A percentile compares a stretch with the other conserved stretches of the same genome.
phyloP scores from a whole-genome alignment of 2,888 invertebrate species.

The Linnaemya vulpina region DNA sequence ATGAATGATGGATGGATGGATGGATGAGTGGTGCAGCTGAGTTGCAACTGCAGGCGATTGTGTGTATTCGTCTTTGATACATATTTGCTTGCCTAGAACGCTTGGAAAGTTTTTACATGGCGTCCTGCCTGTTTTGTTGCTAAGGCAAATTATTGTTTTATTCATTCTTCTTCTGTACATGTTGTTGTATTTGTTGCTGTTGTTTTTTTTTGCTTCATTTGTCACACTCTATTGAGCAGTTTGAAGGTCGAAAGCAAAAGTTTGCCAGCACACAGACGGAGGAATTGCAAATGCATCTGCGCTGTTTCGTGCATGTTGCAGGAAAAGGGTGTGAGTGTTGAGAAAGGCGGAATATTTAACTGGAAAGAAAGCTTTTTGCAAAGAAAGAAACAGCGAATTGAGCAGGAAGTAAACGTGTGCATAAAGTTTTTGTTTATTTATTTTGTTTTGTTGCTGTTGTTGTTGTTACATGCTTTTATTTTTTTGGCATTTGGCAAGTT shows the following conservation, averaged over 20 bases:
- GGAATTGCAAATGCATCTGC: constrained; percentile 67
- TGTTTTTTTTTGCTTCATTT: neutral
- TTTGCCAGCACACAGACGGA: constrained; percentile 26
- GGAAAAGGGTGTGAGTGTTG: constrained; percentile 27
- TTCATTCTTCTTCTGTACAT: neutral
- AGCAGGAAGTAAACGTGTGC: constrained; percentile 26
- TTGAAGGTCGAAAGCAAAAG: constrained; percentile 31
- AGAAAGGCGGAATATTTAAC: constrained; percentile 17
- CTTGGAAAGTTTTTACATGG: constrained; percentile 45
- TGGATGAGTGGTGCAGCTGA: constrained; percentile 13
- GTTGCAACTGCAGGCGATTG: constrained; percentile 7
- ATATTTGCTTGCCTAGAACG: constrained; percentile 23
- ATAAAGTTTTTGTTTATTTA: neutral
- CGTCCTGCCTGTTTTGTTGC: constrained; percentile 64
- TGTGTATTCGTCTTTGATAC: constrained; percentile 22
- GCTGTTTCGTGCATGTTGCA: constrained; percentile 21
- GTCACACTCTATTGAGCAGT: constrained; percentile 21
- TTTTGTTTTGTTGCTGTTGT: neutral
- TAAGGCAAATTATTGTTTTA: constrained; percentile 52
- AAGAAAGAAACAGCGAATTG: constrained; percentile 16
- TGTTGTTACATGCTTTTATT: neutral
- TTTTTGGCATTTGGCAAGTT: constrained; percentile 16
- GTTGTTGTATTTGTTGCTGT: neutral
- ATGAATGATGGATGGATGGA: no score
- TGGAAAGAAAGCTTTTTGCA: constrained; percentile 52